Base-by-base conservation (phyloP, 2,797 vertebrate genomes). In the Telmatherina bonti region DNA sequence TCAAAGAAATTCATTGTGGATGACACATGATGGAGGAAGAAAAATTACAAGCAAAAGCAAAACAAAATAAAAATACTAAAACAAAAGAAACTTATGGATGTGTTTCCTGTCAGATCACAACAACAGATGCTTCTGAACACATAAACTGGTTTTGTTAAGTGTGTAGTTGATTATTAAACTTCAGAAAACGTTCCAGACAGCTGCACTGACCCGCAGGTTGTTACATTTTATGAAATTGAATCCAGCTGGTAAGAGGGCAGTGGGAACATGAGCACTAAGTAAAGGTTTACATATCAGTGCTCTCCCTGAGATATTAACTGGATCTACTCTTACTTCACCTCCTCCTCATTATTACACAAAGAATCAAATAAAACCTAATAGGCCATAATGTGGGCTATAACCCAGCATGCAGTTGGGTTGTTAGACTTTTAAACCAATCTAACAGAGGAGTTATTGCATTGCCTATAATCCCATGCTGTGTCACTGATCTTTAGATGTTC, bases 371-470 rank as follows among this genome's bases (percentile, higher is more conserved):
- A 2, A 29, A 69, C 60, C 61, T 78, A 80, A 86, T 53, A 75
- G 58, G 67, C 65, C 70, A 67, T 74, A 75, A 83, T 69, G 36
- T 36, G 41, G 79, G 67, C 55, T 76, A 57, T 70, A 73, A 85
- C 72, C 69, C 72, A 76, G 80, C 74, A 69, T 84, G 76, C 70
- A 78, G 69, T 65, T 70, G 61, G 78, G 55, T 70, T 72, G 60
- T 62, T 38, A 30, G 74, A 35, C 12, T 72, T 81, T 88, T 66
- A 74, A 73, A 57, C 72, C 62, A 41, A 66, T 36, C 70, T 59
- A 88, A 85, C 80, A 62, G n/a, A 62, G 53, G 24, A 69, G 24
- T 79, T 76, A 83, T 82, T 68, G 38, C 67, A 80, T 85, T 78
- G 68, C 67, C 76, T 64, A 74, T 75, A 83, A 72, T 71, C 64